These are phyloP conservation scores for Drosophila maculinotata DNA, from an alignment of 2,888 invertebrate species.

Conservation along the genomic window DNA sequence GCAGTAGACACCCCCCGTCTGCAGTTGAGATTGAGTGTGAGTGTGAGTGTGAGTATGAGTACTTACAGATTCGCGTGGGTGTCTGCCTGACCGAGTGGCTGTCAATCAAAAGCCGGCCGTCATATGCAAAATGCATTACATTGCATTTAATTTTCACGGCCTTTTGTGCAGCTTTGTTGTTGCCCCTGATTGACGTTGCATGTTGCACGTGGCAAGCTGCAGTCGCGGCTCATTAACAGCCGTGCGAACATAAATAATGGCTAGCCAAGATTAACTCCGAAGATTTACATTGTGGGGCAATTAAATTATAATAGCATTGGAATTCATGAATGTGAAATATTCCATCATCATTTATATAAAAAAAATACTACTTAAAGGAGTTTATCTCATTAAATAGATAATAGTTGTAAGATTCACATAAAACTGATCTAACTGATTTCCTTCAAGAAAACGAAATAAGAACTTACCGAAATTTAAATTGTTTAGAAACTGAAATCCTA, in stretches of 20 bases:
- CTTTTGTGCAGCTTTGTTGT: conserved; percentile 25
- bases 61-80: neutral
- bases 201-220: neutral
- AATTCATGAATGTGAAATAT: too few relatives aligned
- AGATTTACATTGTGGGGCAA: too few relatives aligned
- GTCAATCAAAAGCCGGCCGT: conserved; percentile 49
- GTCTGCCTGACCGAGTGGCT: conserved; percentile 24
- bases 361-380: too few relatives aligned
- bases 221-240: conserved; percentile 41
- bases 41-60: neutral
- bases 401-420: too few relatives aligned
- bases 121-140: conserved; percentile 59
- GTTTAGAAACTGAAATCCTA: too few relatives aligned
- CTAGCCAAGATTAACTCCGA: conserved; percentile 3
- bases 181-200: conserved; percentile 42
- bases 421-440: too few relatives aligned
- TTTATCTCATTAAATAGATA: too few relatives aligned
- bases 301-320: too few relatives aligned
- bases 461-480: too few relatives aligned
- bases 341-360: too few relatives aligned
- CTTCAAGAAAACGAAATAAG: too few relatives aligned
- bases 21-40: neutral
- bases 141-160: conserved; percentile 43
- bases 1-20: conserved; percentile 33
- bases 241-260: conserved; percentile 16